phyloP scores from a whole-genome alignment of 2,888 invertebrate species.

The Tortricodes alternella region DNA sequence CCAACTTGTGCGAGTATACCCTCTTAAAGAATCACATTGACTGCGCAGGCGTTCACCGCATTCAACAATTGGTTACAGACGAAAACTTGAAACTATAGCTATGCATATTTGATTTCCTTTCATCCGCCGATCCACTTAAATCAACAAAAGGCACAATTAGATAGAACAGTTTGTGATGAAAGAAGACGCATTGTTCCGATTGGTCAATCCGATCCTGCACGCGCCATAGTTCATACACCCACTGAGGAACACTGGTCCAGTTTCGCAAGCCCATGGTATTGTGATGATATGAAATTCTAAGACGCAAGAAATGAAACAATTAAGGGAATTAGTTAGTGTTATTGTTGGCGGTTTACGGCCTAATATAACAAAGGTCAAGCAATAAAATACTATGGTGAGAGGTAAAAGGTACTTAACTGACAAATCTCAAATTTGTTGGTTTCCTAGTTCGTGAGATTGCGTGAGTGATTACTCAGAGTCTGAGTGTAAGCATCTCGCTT shows the following conservation, averaged over 20 bases:
- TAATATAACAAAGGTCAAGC: too few species aligned
- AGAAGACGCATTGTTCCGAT: slow-evolving; percentile 17
- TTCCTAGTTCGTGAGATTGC: too few species aligned
- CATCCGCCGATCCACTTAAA: slow-evolving; percentile 21
- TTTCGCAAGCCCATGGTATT: neutral
- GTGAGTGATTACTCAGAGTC: too few species aligned
- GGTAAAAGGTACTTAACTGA: too few species aligned
- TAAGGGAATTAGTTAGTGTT: neutral
- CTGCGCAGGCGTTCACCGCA: neutral
- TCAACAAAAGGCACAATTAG: slow-evolving; percentile 28
- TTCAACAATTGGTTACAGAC: neutral
- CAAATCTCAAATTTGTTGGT: too few species aligned
- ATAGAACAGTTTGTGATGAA: slow-evolving; percentile 6
- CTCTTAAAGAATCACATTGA: too few species aligned
- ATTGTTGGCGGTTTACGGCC: neutral
- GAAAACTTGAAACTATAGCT: neutral
- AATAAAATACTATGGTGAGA: too few species aligned
- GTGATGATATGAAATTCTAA: neutral
- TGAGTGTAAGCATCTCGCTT: too few species aligned
- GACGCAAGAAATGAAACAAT: neutral
- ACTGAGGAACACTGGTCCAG: neutral
- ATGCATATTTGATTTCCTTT: slow-evolving; percentile 13
- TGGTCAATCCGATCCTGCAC: slow-evolving; percentile 16
- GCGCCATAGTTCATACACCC: slow-evolving; percentile 3
- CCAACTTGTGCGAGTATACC: too few species aligned